Conservation (phyloP, 2,113 vertebrate species). For the Plecotus auritus region DNA sequence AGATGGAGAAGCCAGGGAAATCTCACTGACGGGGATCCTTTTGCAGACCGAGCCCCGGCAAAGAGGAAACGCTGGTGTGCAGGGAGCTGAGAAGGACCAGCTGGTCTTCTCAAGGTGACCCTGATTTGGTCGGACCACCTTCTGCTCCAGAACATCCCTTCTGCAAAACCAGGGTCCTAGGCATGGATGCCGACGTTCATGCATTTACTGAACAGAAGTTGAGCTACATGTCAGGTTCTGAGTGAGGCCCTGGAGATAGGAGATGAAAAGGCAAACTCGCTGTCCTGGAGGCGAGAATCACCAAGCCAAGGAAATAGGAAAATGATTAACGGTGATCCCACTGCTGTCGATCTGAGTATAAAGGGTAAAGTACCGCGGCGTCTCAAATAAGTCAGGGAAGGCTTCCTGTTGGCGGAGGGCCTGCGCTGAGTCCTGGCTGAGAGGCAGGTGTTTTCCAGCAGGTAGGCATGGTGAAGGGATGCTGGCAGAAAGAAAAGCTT, state of each 20-base stretch:
- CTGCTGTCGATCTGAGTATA: rapidly evolving
- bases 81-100: neutral
- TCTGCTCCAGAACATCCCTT: neutral
- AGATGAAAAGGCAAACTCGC: neutral
- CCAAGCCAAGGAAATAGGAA: neutral
- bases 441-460: neutral
- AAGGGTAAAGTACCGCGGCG: rapidly evolving
- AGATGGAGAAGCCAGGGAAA: neutral
- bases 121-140: neutral
- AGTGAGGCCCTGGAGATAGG: neutral
- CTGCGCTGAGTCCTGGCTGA: neutral
- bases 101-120: conserved; percentile 31
- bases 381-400: neutral
- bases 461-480: neutral
- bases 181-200: rapidly evolving
- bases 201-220: neutral
- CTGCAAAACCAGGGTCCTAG: neutral
- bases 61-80: neutral
- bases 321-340: neutral
- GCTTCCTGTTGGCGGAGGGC: neutral
- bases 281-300: neutral
- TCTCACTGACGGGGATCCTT: neutral
- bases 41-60: neutral
- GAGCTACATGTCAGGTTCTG: neutral
- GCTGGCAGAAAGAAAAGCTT: neutral